A percentile compares a stretch with the other conserved stretches of the same genome.
These are phyloP conservation scores for Sminthurinus aureus DNA, from an alignment of 2,888 invertebrate genomes.

Conservation along the genomic window DNA sequence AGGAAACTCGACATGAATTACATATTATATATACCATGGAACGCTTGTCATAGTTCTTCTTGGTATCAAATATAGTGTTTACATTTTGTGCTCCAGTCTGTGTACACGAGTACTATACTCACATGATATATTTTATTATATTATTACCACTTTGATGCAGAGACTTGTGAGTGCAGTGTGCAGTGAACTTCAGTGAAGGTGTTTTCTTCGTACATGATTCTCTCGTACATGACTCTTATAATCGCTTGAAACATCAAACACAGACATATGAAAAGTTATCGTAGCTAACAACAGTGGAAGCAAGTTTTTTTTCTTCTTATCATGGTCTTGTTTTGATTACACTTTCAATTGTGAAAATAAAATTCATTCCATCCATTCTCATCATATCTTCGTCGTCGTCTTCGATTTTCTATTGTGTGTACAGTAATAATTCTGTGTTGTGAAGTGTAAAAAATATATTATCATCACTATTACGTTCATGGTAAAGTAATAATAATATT, in stretches of 20 bases:
- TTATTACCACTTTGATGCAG: no score
- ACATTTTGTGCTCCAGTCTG: neutral
- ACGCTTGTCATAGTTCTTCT: neutral
- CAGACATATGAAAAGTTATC: constrained; percentile 1
- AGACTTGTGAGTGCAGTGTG: no score
- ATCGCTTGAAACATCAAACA: constrained; percentile 4
- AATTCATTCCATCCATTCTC: constrained; percentile 35
- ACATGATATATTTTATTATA: neutral
- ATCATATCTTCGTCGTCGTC: constrained; percentile 23
- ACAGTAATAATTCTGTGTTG: no score
- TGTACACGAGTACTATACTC: neutral
- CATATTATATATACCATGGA: neutral
- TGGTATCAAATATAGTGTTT: constrained; percentile 5
- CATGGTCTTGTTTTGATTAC: neutral
- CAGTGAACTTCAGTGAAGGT: neutral
- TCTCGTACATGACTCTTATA: neutral
- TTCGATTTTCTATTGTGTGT: neutral
- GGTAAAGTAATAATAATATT: neutral
- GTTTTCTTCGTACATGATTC: neutral
- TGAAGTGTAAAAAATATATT: neutral
- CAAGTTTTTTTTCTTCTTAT: neutral
- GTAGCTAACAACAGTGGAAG: constrained; percentile 1
- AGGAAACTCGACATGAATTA: neutral
- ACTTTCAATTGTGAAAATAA: constrained; percentile 15
- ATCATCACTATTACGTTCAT: neutral